Conservation (phyloP, 2,797 vertebrate species). For the Thripadectes ignobilis region DNA sequence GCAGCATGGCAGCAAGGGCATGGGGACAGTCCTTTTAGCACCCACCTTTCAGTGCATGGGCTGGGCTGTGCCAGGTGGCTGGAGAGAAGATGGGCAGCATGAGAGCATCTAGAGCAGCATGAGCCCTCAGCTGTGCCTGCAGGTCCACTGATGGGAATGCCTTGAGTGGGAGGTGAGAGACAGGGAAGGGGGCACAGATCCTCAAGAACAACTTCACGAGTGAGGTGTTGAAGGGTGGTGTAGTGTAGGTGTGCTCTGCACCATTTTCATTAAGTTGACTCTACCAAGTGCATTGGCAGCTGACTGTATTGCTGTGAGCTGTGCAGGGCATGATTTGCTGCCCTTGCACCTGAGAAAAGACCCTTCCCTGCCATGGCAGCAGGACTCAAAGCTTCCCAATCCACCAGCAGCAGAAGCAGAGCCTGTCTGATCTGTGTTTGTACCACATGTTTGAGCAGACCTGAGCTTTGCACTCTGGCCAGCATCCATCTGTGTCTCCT, state of each 20-base stretch:
- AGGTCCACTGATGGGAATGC: neutral
- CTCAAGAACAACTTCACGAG: neutral
- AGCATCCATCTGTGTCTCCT: neutral
- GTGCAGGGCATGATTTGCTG: neutral
- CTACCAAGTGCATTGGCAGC: neutral
- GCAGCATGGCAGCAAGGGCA: neutral
- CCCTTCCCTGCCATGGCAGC: neutral
- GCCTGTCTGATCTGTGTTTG: neutral
- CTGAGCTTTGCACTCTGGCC: neutral
- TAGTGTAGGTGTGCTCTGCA: neutral
- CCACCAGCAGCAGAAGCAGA: neutral
- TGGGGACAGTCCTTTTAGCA: neutral
- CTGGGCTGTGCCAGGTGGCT: neutral
- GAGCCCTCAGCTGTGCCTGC: neutral
- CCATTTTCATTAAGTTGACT: neutral
- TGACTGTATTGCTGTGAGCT: neutral
- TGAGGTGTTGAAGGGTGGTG: neutral
- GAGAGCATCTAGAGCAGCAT: neutral
- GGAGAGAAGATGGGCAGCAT: neutral
- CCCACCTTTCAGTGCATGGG: neutral
- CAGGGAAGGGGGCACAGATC: neutral
- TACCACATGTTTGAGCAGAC: neutral
- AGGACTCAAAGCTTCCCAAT: neutral
- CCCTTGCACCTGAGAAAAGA: neutral
- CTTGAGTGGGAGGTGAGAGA: neutral